phyloP scores from a whole-genome alignment of 2,797 vertebrate species.

The Sebastiscus albofasciatus region DNA sequence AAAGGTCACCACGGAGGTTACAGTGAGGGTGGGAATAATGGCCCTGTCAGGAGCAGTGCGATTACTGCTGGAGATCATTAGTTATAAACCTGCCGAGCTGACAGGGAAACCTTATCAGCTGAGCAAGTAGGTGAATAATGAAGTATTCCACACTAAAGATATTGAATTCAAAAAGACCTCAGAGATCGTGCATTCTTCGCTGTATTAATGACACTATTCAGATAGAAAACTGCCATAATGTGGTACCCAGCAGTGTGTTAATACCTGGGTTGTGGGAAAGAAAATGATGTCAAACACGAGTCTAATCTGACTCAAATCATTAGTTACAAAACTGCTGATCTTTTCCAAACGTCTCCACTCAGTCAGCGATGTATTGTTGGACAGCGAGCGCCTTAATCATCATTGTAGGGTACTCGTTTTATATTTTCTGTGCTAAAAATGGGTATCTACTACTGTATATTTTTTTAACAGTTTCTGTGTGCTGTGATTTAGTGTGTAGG shows the following conservation, averaged over 20 bases:
- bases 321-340: background rate
- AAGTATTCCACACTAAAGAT: background rate
- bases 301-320: background rate
- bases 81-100: constrained; percentile 31
- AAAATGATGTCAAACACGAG: background rate
- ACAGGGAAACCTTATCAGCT: constrained; percentile 30
- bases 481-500: too few relatives aligned
- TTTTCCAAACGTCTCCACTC: background rate
- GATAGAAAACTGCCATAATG: background rate
- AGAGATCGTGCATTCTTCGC: background rate
- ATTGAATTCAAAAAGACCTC: constrained; percentile 23
- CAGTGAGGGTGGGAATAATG: constrained; percentile 16
- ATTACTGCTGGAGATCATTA: constrained; percentile 42
- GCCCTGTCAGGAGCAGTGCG: constrained; percentile 2
- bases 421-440: too few relatives aligned
- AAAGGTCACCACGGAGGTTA: constrained; percentile 8
- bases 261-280: background rate
- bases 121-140: constrained; percentile 16
- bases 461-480: too few relatives aligned
- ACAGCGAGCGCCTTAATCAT: too few relatives aligned
- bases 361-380: background rate
- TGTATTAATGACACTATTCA: background rate
- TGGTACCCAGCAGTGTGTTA: background rate
- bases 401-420: too few relatives aligned
- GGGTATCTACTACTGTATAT: too few relatives aligned